Percentiles rank a stretch among this genome's conserved stretches.
phyloP scores from a whole-genome alignment of 2,888 invertebrate genomes.

The Rhimphoctona megacephalus region DNA sequence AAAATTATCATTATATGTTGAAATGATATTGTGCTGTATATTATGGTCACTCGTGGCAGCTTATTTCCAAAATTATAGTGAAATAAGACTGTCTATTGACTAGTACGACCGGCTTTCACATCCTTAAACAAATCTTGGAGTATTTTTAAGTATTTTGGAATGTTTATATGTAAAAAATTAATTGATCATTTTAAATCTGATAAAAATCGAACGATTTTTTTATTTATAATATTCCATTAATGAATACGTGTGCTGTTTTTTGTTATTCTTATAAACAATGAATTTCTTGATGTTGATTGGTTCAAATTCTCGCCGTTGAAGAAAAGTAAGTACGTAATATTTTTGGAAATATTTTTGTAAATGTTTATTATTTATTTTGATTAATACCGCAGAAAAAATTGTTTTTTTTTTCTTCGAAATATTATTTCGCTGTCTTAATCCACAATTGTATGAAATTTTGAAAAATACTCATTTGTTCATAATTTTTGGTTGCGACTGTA shows the following conservation, averaged over 20 bases:
- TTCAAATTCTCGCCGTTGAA: background rate
- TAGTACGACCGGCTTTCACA: too few relatives aligned
- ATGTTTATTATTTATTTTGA: background rate
- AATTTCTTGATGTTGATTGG: background rate
- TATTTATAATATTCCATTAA: background rate
- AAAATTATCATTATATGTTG: too few relatives aligned
- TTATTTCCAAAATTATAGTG: too few relatives aligned
- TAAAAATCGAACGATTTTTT: background rate
- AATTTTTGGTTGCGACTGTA: conserved; percentile 19
- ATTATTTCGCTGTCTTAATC: background rate
- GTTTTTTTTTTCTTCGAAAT: background rate
- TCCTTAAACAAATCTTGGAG: background rate
- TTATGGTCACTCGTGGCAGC: too few relatives aligned
- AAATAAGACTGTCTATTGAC: too few relatives aligned
- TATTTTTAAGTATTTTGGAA: background rate
- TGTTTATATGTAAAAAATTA: background rate
- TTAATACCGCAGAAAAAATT: background rate
- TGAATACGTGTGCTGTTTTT: background rate
- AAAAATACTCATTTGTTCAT: background rate
- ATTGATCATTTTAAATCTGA: background rate
- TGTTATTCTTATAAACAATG: background rate
- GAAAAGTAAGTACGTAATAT: background rate
- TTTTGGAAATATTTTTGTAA: background rate
- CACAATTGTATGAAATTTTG: background rate
- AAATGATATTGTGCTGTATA: too few relatives aligned